Evolutionary conservation across 2,113 vertebrate species (phyloP).

Genomic region (Neodontobutis hainanensis): DNA sequence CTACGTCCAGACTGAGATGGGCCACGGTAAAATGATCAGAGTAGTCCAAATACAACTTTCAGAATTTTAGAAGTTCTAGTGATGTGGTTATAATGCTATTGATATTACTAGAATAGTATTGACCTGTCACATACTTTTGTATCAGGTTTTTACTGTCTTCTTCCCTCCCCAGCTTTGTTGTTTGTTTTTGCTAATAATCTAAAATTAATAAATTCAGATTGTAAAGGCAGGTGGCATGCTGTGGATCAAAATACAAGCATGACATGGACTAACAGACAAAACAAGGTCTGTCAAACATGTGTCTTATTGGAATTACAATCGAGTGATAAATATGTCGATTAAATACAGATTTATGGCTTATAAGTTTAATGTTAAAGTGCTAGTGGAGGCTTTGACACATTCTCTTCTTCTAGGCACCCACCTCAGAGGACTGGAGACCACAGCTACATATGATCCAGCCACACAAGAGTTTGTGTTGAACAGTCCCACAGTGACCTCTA

Average conservation of each 20-base stretch:
- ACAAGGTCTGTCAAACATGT: slow-evolving; percentile 1
- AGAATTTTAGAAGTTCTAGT: too few species aligned
- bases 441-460: slow-evolving; percentile 90
- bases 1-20: slow-evolving; percentile 99
- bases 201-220: too few species aligned
- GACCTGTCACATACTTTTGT: not conserved
- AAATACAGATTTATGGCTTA: too few species aligned
- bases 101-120: not conserved
- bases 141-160: not conserved
- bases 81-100: not conserved
- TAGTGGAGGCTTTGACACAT: slow-evolving; percentile 1
- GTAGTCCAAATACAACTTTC: not conserved
- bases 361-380: not conserved
- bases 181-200: too few species aligned
- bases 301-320: not conserved
- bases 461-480: slow-evolving; percentile 96
- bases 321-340: too few species aligned
- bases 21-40: slow-evolving; percentile 88
- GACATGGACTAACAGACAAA: not conserved
- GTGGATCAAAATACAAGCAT: too few species aligned
- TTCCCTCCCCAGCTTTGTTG: not conserved
- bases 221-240: too few species aligned
- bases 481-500: slow-evolving; percentile 95
- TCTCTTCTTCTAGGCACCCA: slow-evolving; percentile 85
- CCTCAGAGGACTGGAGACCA: slow-evolving; percentile 93